phyloP scores from a whole-genome alignment of 1,140 invertebrate genomes.

The Colletes latitarsis region DNA sequence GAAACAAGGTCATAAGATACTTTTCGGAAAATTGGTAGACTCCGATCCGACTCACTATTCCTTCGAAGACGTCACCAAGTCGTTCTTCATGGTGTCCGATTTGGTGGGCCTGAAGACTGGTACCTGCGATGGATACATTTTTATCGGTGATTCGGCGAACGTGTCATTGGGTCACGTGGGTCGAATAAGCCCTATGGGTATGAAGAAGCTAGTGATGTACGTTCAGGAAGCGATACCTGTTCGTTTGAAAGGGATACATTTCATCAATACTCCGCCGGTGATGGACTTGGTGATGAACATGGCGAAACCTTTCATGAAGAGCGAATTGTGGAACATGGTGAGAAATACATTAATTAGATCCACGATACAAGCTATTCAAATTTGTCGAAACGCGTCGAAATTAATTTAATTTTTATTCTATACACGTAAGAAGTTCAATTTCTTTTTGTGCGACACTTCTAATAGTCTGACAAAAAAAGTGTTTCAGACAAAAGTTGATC shows the following conservation, averaged over 20 bases:
- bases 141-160: constrained; percentile 28
- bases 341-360: constrained; percentile 57
- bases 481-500: no score
- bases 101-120: constrained; percentile 32
- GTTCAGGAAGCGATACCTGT: constrained; percentile 82
- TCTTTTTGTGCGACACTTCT: no score
- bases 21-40: constrained; percentile 32
- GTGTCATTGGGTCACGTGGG: constrained; percentile 46
- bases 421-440: no score
- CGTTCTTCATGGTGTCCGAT: constrained; percentile 46
- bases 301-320: constrained; percentile 86
- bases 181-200: constrained; percentile 22
- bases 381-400: no score
- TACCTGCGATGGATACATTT: constrained; percentile 46
- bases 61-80: constrained; percentile 29
- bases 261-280: constrained; percentile 84
- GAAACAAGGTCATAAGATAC: constrained; percentile 51
- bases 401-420: no score
- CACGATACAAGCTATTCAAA: background rate
- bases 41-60: constrained; percentile 41
- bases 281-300: constrained; percentile 85
- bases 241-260: constrained; percentile 84
- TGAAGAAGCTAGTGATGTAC: constrained; percentile 52
- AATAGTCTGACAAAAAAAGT: no score
- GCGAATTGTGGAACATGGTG: constrained; percentile 80